Conservation (phyloP, 2,113 vertebrate species). For the Peromyscus californicus region DNA sequence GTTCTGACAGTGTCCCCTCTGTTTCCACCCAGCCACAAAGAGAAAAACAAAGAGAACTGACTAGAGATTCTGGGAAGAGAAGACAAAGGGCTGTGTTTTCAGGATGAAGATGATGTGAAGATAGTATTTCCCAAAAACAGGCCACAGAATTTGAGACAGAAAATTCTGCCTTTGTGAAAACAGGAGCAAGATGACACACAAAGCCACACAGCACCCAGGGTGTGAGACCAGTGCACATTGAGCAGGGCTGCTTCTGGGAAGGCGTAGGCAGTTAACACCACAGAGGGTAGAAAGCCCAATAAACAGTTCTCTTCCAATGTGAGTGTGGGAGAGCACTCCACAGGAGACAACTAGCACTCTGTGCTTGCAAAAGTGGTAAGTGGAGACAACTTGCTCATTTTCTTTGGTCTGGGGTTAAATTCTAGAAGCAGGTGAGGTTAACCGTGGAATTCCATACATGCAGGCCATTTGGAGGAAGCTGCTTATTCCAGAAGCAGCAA, state of each 20-base stretch:
- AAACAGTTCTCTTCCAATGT: not conserved
- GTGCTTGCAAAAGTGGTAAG: not conserved
- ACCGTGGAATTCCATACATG: not conserved
- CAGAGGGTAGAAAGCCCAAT: not conserved
- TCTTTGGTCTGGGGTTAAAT: not conserved
- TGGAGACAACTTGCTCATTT: not conserved
- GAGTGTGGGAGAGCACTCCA: not conserved
- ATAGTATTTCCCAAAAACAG: not conserved
- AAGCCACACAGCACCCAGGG: not conserved
- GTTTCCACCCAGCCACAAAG: not conserved
- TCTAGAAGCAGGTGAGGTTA: not conserved
- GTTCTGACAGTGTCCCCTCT: not conserved
- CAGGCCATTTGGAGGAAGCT: not conserved
- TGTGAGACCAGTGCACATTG: too few species aligned
- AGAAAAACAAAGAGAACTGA: not conserved
- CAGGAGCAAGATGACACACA: not conserved
- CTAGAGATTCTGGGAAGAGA: not conserved
- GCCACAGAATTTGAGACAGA: not conserved
- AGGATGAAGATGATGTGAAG: not conserved
- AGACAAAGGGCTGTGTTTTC: not conserved
- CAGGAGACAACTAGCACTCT: not conserved
- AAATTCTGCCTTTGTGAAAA: not conserved
- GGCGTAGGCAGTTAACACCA: not conserved
- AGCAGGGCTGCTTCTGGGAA: not conserved
- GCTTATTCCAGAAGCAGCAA: not conserved